phyloP scores from a whole-genome alignment of 2,797 vertebrate species.

The Mus minutoides region DNA sequence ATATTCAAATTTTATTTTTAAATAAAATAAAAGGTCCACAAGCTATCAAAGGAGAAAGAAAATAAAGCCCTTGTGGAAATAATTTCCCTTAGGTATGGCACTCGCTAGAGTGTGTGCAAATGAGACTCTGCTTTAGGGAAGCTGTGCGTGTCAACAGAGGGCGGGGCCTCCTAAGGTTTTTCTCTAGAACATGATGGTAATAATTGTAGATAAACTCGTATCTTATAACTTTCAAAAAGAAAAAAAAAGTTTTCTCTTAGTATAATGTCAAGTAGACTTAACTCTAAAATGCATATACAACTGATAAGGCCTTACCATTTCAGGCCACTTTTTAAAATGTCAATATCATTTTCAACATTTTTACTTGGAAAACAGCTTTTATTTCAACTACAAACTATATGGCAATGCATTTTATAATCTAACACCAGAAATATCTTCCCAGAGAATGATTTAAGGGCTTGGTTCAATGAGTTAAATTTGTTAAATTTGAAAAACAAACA shows the following conservation, averaged over 20 bases:
- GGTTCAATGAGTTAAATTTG: conserved; percentile 49
- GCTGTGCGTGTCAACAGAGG: neutral
- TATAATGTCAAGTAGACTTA: conserved; percentile 55
- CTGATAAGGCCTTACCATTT: conserved; percentile 38
- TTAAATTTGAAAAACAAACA: conserved; percentile 62
- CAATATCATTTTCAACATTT: conserved; percentile 58
- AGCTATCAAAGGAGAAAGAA: neutral
- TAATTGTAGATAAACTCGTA: neutral
- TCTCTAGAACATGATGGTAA: conserved; percentile 23
- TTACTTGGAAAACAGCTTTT: conserved; percentile 59
- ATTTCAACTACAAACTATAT: conserved; percentile 56
- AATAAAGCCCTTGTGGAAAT: neutral
- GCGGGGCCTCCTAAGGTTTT: neutral
- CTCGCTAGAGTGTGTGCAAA: neutral
- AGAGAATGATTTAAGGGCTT: conserved; percentile 22
- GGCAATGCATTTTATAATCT: conserved; percentile 24
- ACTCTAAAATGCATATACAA: conserved; percentile 34
- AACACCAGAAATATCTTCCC: conserved; percentile 51
- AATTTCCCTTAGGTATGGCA: neutral
- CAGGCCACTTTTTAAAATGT: conserved; percentile 61
- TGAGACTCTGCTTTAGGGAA: neutral
- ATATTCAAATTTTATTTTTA: conserved; percentile 40
- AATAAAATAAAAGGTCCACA: conserved; percentile 52
- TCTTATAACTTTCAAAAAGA: conserved; percentile 28
- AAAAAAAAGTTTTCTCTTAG: conserved; percentile 11